Evolutionary conservation across 2,113 vertebrate species (phyloP).

Genomic region (Tragelaphus scriptus): DNA sequence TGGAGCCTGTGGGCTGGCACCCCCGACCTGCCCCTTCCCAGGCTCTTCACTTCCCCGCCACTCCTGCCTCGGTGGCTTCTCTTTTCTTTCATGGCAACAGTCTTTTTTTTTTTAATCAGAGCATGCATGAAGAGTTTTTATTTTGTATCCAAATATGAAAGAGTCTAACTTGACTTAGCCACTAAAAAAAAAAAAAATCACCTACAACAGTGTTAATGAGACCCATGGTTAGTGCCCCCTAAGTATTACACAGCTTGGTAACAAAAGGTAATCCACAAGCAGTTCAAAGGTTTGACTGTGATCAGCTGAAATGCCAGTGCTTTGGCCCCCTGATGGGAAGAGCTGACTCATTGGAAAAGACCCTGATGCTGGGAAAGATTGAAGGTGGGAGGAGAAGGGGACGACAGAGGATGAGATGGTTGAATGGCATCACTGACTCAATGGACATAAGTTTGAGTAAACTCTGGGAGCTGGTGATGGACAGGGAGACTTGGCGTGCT

Average conservation of each 20-base stretch:
- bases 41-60: fast-evolving
- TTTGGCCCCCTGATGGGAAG: neutral
- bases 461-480: fast-evolving
- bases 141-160: neutral
- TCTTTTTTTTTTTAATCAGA: neutral
- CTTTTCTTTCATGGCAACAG: neutral
- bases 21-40: too few relatives aligned
- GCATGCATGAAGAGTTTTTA: neutral
- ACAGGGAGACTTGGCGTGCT: neutral
- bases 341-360: neutral
- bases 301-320: neutral
- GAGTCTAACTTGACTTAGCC: neutral
- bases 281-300: neutral
- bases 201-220: neutral
- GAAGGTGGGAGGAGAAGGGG: neutral
- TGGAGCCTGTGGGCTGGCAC: fast-evolving
- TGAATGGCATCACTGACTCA: neutral
- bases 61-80: neutral
- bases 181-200: neutral
- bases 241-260: neutral
- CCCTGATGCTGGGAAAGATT: neutral
- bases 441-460: neutral
- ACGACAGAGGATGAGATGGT: neutral
- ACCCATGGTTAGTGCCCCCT: neutral
- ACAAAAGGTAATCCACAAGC: neutral